These are phyloP conservation scores for Apteryx mantelli DNA, from an alignment of 2,113 vertebrate genomes.

Conservation along the genomic window DNA sequence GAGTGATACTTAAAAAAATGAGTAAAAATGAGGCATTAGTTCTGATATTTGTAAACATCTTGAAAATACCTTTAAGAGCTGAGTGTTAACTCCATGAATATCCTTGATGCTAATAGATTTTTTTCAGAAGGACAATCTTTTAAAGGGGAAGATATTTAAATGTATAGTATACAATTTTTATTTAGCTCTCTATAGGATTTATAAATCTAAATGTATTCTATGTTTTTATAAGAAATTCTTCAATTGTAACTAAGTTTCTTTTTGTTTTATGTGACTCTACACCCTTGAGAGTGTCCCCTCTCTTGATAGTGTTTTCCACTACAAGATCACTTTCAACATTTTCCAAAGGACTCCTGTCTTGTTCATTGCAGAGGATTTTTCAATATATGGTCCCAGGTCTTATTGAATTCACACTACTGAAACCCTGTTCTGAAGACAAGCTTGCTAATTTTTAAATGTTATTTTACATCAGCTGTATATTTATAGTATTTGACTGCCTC, in stretches of 20 bases:
- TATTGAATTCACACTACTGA: not conserved
- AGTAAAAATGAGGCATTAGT: not conserved
- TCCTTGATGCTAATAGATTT: not conserved
- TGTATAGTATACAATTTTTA: not conserved
- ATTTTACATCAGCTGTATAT: not conserved
- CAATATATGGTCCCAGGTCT: not conserved
- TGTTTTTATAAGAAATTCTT: not conserved
- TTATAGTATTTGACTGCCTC: not conserved
- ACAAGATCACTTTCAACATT: not conserved
- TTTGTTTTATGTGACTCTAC: not conserved
- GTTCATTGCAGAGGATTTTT: not conserved
- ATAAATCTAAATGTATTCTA: not conserved
- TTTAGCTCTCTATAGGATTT: not conserved
- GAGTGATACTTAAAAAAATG: not conserved
- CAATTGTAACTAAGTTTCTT: not conserved
- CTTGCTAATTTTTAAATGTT: not conserved
- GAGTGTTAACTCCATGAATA: not conserved
- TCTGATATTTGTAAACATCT: not conserved
- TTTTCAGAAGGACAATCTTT: not conserved
- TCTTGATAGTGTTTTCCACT: not conserved
- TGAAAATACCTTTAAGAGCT: not conserved
- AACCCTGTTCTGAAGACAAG: not conserved
- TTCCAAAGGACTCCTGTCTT: not conserved
- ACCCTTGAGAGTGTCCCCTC: not conserved
- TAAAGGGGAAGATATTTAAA: not conserved